Percentiles rank a stretch among this genome's conserved stretches.
Conservation (phyloP, 2,113 vertebrate species). For the Ptilorrhoa leucosticta region DNA sequence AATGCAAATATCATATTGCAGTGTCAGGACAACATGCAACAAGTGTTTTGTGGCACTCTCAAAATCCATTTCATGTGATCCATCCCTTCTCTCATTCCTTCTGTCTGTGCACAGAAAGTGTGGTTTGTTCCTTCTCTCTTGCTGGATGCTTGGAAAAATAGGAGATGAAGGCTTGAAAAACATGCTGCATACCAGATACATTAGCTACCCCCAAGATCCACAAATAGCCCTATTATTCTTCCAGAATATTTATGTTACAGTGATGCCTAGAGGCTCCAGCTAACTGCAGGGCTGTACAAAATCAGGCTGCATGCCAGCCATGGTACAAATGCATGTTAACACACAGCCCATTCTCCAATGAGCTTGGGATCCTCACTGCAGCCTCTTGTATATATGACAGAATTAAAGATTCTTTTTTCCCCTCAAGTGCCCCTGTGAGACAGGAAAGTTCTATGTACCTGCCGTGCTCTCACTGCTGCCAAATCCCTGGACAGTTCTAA, state of each 20-base stretch:
- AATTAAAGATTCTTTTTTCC: neutral
- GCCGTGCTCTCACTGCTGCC: neutral
- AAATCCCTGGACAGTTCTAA: neutral
- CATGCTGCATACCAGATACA: neutral
- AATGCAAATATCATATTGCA: conserved; percentile 49
- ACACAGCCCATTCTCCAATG: neutral
- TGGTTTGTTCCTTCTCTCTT: neutral
- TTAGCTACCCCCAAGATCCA: conserved; percentile 6
- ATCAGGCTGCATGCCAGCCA: neutral
- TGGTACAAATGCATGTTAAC: neutral
- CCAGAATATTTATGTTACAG: conserved; percentile 40
- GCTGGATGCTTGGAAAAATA: neutral
- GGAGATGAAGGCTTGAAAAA: neutral
- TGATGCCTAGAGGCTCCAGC: neutral
- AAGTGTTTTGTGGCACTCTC: conserved; percentile 23
- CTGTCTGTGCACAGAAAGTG: neutral
- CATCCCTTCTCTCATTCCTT: conserved; percentile 4
- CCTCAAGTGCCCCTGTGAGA: neutral
- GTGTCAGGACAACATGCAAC: conserved; percentile 21
- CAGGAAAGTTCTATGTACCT: neutral
- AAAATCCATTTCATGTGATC: conserved; percentile 16
- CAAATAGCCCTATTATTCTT: conserved; percentile 38
- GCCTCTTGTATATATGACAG: neutral
- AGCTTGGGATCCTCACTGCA: neutral
- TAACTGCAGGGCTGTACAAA: conserved; percentile 3